Percentiles rank a stretch among this genome's conserved stretches.
Conservation (phyloP, 2,888 invertebrate species). For the Cyclophora punctaria region DNA sequence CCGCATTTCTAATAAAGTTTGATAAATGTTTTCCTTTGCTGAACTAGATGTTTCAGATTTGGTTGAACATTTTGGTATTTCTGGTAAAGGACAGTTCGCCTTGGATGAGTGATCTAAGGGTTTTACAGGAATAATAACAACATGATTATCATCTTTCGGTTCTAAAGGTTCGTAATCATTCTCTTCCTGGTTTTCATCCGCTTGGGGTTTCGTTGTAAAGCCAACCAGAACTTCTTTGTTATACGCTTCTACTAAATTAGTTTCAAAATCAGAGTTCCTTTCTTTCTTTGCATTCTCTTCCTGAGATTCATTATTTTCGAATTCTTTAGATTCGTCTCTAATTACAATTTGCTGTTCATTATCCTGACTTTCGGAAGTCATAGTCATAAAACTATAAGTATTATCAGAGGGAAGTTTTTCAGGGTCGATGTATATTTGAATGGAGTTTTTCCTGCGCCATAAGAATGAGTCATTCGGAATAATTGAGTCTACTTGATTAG, state of each 20-base stretch:
- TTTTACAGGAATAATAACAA: conserved; percentile 53
- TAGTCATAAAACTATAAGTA: conserved; percentile 47
- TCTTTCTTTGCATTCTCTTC: conserved; percentile 27
- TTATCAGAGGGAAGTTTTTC: conserved; percentile 51
- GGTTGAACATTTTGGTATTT: conserved; percentile 51
- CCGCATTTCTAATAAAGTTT: conserved; percentile 62
- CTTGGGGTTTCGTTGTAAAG: conserved; percentile 45
- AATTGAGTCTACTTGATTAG: conserved; percentile 42
- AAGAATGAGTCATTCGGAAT: conserved; percentile 80
- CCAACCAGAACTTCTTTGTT: conserved; percentile 60
- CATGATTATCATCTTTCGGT: conserved; percentile 45
- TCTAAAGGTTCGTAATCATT: conserved; percentile 68
- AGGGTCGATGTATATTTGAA: conserved; percentile 55
- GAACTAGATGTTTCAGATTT: conserved; percentile 21
- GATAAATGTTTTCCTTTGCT: conserved; percentile 58
- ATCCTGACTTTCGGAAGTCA: conserved; percentile 26
- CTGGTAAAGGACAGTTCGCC: conserved; percentile 67
- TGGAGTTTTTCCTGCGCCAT: conserved; percentile 72
- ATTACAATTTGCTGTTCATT: conserved; percentile 27
- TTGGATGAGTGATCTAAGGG: conserved; percentile 47
- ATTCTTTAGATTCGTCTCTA: conserved; percentile 38
- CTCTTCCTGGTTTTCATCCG: conserved; percentile 34
- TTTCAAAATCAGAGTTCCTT: conserved; percentile 56
- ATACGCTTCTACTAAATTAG: conserved; percentile 61
- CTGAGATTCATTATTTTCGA: conserved; percentile 37